Evolutionary conservation across 2,888 invertebrate genomes (phyloP), one percentile per base, ranked within the genome.

Genomic region (Folsomia candida): DNA sequence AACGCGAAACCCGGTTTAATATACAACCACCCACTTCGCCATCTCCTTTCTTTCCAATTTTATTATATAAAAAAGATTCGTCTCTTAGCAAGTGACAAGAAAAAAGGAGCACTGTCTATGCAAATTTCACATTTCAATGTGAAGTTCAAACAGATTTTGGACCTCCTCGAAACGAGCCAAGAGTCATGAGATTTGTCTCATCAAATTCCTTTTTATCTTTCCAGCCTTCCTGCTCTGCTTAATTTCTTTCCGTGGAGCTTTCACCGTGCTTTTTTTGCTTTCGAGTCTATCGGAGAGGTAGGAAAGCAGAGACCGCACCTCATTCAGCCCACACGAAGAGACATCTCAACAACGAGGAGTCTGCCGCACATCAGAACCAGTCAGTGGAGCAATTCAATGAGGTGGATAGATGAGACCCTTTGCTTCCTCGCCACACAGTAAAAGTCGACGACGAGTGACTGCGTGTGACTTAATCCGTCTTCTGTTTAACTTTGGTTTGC

Each of bases 121-220:
- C 65, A 65, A 65, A 65, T 54, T 64, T 6, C 54, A 54, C 18
- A 22, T 54, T n/a, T 51, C 54, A 65, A 65, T 54, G 27, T 65
- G 57, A 65, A 65, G 65, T 65, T 65, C 65, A 65, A 65, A 65
- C 65, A n/a, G 65, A 65, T 65, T 65, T 65, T 54, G 25, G 18
- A 3, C n/a, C 4, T 6, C 4, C 4, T n/a, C 54, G 20, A n/a
- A 54, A 22, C 3, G 54, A 51, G 27, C 25, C 25, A 37, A 27
- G 27, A 54, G 65, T 65, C 65, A 65, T 51, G 57, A 54, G 65
- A 65, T 65, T n/a, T 54, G 65, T 65, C 65, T 65, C 65, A 65
- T 54, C 65, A 65, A 65, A 65, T 24, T 54, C 27, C 65, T 54
- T 65, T 65, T 65, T 65, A 65, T 65, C 65, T 65, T 65, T 47